Conservation (phyloP, 2,888 invertebrate species). For the Eustalomyia histrio region DNA sequence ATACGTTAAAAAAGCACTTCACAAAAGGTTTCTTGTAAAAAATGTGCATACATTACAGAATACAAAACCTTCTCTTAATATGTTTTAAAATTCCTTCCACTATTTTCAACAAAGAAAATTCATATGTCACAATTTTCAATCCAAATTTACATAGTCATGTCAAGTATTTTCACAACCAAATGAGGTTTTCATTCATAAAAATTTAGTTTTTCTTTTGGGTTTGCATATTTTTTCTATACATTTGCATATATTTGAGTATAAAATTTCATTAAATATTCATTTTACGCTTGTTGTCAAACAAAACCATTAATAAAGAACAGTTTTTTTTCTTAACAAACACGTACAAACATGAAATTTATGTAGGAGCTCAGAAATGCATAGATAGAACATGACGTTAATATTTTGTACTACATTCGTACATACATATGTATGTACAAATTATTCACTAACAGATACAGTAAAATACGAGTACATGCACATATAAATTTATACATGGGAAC, state of each 20-base stretch:
- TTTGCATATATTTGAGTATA: neutral
- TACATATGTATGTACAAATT: neutral
- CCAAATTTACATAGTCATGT: neutral
- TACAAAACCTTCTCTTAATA: too few relatives aligned
- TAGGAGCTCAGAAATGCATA: constrained; percentile 39
- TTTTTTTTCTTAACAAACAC: constrained; percentile 26
- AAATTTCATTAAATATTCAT: constrained; percentile 43
- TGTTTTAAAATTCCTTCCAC: neutral
- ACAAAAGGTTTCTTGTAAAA: too few relatives aligned
- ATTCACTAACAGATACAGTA: neutral
- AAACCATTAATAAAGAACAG: constrained; percentile 5
- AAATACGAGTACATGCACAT: neutral
- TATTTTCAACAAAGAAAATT: neutral
- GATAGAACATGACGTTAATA: constrained; percentile 23
- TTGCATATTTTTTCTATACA: neutral
- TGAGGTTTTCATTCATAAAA: neutral
- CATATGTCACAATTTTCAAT: neutral
- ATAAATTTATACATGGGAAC: neutral
- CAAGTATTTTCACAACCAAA: neutral
- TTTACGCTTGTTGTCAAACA: constrained; percentile 33
- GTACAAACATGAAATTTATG: constrained; percentile 38
- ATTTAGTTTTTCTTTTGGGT: neutral
- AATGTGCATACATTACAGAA: too few relatives aligned
- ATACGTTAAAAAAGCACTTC: too few relatives aligned
- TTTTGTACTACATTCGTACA: neutral